Percentiles rank a stretch among this genome's conserved stretches.
These are phyloP conservation scores for Calonectris borealis DNA, from an alignment of 2,113 vertebrate species.

Conservation along the genomic window DNA sequence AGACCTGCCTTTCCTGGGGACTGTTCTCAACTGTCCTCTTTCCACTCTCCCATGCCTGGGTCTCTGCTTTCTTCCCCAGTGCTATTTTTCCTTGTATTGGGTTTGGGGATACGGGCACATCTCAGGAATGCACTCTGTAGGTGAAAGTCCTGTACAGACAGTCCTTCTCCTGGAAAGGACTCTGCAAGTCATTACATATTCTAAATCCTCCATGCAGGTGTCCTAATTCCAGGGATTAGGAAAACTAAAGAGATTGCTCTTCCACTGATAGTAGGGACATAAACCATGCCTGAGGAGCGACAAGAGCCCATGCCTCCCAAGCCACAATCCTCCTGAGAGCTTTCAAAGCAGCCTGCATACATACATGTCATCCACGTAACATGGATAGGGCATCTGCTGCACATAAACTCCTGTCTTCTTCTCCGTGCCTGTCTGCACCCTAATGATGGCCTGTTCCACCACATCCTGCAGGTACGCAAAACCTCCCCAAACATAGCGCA, in stretches of 20 bases:
- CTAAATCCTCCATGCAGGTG: not conserved
- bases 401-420: constrained; percentile 92
- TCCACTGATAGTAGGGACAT: not conserved
- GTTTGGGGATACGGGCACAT: not conserved
- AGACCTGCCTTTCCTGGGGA: not conserved
- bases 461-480: constrained; percentile 95
- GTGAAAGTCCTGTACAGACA: not conserved
- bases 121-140: not conserved
- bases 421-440: constrained; percentile 84
- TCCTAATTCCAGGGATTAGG: not conserved
- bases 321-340: not conserved
- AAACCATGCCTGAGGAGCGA: not conserved
- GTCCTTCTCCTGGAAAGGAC: not conserved
- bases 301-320: not conserved
- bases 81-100: not conserved
- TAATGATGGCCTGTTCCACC: constrained; percentile 91
- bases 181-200: not conserved
- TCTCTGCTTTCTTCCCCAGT: not conserved
- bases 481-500: constrained; percentile 97
- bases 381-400: constrained; percentile 98
- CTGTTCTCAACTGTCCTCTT: not conserved
- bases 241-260: not conserved
- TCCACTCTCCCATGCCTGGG: not conserved
- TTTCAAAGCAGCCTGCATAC: constrained; percentile 27
- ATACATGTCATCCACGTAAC: constrained; percentile 97